Percentiles rank a stretch among this genome's conserved stretches.
phyloP scores from a whole-genome alignment of 2,113 vertebrate species.

The Natator depressus region DNA sequence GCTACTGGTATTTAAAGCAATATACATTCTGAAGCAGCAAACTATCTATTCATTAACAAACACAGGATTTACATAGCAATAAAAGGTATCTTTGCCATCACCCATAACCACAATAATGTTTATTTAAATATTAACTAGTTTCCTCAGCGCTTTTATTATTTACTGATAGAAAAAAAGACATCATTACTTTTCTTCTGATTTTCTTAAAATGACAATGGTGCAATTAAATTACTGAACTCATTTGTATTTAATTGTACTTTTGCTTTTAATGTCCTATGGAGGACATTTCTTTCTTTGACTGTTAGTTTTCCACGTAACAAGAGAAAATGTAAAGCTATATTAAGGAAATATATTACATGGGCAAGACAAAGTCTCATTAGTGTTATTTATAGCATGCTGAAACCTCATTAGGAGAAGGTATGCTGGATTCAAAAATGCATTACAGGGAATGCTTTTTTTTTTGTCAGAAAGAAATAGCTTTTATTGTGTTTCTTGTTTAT shows the following conservation, averaged over 20 bases:
- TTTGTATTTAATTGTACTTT: constrained; percentile 87
- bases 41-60: constrained; percentile 29
- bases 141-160: constrained; percentile 81
- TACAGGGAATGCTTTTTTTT: constrained; percentile 72
- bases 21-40: constrained; percentile 1
- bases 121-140: constrained; percentile 82
- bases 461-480: constrained; percentile 77
- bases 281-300: constrained; percentile 77
- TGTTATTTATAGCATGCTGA: constrained; percentile 86
- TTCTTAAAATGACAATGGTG: constrained; percentile 76
- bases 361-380: constrained; percentile 86
- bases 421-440: constrained; percentile 83
- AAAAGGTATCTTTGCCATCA: constrained; percentile 54
- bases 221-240: constrained; percentile 85
- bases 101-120: constrained; percentile 70
- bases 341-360: constrained; percentile 85
- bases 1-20: constrained; percentile 34
- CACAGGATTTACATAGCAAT: constrained; percentile 47
- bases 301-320: constrained; percentile 81
- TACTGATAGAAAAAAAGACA: constrained; percentile 82
- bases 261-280: constrained; percentile 80
- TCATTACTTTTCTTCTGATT: constrained; percentile 80
- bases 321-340: constrained; percentile 85
- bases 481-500: constrained; percentile 83
- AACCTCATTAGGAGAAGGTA: constrained; percentile 88